Base-by-base conservation (phyloP, 2,888 invertebrate species). In the Parnassius orleans region DNA sequence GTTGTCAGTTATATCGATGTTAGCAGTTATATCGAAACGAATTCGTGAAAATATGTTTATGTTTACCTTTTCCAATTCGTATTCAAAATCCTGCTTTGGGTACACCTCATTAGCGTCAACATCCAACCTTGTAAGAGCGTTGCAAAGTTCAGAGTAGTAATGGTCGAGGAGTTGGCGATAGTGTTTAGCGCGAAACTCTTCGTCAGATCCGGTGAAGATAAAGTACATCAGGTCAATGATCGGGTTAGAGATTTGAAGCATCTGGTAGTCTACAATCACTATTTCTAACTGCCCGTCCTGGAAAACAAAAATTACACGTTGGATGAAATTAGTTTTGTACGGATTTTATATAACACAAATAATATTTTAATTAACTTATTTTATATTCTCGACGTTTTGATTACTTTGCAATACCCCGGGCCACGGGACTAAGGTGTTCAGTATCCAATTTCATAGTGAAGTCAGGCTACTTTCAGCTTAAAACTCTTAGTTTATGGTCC, bases 121-220 rank as follows among this genome's bases (percentile, higher is more conserved):
- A 2, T 57, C 56, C 55, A 75, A 51, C 10, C 68, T 59, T 3
- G 19, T 15, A 9, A 75, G 65, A 3, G 69, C 59, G 9, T 33
- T 43, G 14, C 60, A 56, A 33, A 74, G 53, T 53, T 69, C 60
- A n/a, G 53, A 43, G 58, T 73, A 67, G 63, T 76, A 76, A 54
- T 69, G 66, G 24, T 73, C 69, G 0, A 72, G 14, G 1, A 74
- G 69, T 46, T 67, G 57, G 3, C 66, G 43, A 52, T 72, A 72
- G 63, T 76, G 61, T 1, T 66, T 57, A 24, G 60, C 64, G 1
- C 79, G 71, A 60, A 78, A 80, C 11, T 71, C 63, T 51, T 73
- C 72, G 51, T 79, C 78, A 2, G 79, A 72, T 3, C 76, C 78
- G 44, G 57, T 60, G 68, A 75, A 72, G 41, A 78, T 71, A 60